Evolutionary conservation across 2,888 invertebrate species (phyloP), one percentile per base, ranked within the genome.

Genomic region (Lepidochrysops patricia): DNA sequence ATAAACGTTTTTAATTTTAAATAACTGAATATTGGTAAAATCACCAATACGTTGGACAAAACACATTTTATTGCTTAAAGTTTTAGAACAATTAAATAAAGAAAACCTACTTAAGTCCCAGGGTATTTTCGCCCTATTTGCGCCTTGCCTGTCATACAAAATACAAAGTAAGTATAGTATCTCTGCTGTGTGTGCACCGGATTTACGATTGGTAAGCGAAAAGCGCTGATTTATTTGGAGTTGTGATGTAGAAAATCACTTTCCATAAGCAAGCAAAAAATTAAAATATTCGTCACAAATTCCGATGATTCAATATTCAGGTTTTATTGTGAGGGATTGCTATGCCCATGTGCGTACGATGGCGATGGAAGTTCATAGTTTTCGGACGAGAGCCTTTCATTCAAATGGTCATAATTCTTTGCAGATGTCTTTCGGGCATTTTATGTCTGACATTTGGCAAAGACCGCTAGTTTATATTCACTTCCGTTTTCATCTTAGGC

Each of bases 321-420:
- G 32, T 54, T 29, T 54, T 52, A 52, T 52, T 13, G 2, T 52
- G 52, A 52, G 52, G 13, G 9, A 52, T 27, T 52, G 27, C 27
- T 26, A 7, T 15, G 32, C 19, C 26, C 52, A 54, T 54, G 54
- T 54, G 54, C n/a, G 29, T 15, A 32, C 32, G 32, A 54, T 54
- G 32, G 32, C 12, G 54, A 4, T 32, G 6, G 4, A 52, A 15
- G 15, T 54, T 19, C 32, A 32, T 32, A 15, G 29, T 2, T 19
- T 54, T 19, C 15, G 48, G 61, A 58, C 43, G 43, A 69, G 71
- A 68, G 71, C 72, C 72, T 70, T 68, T 72, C 74, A 70, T 71
- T 72, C 70, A 75, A 73, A 76, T 74, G 65, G 70, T 66, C 68
- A 64, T 69, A 66, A 74, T 78, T 76, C 71, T 63, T 60, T 63